Evolutionary conservation across 2,113 vertebrate species (phyloP), one percentile per base, ranked within the genome.

Genomic region (Loxodonta africana): DNA sequence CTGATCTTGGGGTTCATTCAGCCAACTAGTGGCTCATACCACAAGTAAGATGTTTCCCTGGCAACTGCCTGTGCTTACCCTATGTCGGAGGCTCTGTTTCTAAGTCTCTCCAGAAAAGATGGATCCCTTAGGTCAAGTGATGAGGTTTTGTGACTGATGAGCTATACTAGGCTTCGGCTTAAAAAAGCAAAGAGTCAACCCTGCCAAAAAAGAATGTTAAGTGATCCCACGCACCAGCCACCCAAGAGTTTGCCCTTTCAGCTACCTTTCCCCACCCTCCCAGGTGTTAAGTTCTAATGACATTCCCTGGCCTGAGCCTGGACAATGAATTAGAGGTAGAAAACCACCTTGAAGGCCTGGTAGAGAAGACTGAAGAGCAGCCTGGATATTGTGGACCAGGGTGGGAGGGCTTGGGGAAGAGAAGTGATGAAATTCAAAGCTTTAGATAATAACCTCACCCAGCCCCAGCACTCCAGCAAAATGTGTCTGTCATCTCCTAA

Each of bases 51-150:
- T 0, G 2, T 20, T 76, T 30, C 74, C 23, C 87, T 11, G 69
- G 85, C 51, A 82, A 87, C 17, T 7, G 20, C 8, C 9, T 46
- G 60, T 2, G 7, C 73, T 11, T 17, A 9, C 28, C 65, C 86
- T 4, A 51, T 3, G 2, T 1, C 0, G 2, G 37, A 53, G 37
- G 28, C 20, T 44, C n/a, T 12, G 21, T 12, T 28, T 88, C 53
- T 5, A 23, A 67, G 51, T 23, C 71, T 33, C n/a, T 62, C 71
- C 44, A 25, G 46, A 67, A 44, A 90, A 74, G 89, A 74, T 0
- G 26, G 48, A 51, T n/a, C 23, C 1, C 5, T 82, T 11, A 5
- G 51, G 76, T 6, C 57, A 46, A 6, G 37, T 0, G 18, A 86
- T 23, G 85, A 94, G 37, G 33, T 20, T 87, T 30, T 76, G 21